A percentile compares a stretch with the other conserved stretches of the same genome.
These are phyloP conservation scores for Lepilemur ruficaudatus DNA, from an alignment of 2,797 vertebrate species.

Conservation along the genomic window DNA sequence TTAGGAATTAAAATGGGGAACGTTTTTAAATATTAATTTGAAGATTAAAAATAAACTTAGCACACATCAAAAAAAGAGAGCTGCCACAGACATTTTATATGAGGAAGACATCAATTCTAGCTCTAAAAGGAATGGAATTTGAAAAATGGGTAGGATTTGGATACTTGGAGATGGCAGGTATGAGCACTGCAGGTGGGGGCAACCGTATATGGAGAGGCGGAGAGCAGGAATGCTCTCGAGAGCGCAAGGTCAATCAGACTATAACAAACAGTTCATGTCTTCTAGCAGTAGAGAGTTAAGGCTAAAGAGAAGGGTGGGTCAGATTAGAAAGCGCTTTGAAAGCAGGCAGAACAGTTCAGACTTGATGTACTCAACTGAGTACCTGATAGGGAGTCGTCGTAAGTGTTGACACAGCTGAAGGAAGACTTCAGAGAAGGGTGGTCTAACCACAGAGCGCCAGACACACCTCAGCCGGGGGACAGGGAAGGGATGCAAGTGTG, in stretches of 20 bases:
- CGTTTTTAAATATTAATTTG: neutral
- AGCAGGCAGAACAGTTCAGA: neutral
- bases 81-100: neutral
- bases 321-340: neutral
- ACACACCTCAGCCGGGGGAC: neutral
- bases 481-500: accelerated
- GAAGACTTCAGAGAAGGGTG: neutral
- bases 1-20: neutral
- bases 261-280: neutral
- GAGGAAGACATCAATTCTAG: neutral
- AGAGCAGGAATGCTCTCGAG: neutral
- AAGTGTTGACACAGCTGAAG: neutral
- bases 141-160: neutral
- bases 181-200: neutral
- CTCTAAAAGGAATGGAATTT: neutral
- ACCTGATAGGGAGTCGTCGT: no score
- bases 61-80: neutral
- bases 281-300: neutral
- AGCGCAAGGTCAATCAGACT: no score
- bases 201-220: neutral
- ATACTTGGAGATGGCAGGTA: neutral
- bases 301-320: neutral
- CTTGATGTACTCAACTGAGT: no score
- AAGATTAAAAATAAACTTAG: neutral
- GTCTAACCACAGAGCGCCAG: no score